Evolutionary conservation across 2,888 invertebrate genomes (phyloP).

Genomic region (Ophion obscuratus): DNA sequence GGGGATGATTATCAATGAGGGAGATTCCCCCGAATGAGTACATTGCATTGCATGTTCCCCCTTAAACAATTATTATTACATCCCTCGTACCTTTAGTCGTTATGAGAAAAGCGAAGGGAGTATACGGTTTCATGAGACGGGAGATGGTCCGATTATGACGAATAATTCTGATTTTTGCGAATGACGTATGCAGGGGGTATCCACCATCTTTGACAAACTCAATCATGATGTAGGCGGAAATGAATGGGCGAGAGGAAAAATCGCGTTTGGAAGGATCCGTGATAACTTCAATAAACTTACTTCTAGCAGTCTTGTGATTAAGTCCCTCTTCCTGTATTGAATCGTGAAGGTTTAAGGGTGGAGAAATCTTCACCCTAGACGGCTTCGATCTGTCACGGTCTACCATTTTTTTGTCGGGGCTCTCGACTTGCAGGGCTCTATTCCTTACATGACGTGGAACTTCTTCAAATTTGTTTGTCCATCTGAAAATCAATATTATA

Average conservation of each 20-base stretch:
- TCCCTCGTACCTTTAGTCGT: conserved; percentile 22
- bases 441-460: conserved; percentile 9
- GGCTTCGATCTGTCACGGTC: conserved; percentile 74
- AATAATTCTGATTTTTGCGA: conserved; percentile 31
- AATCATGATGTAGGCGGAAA: background rate
- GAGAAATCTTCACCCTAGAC: conserved; percentile 75
- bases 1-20: conserved; percentile 44
- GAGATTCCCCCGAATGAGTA: background rate
- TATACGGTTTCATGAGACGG: background rate
- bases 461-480: background rate
- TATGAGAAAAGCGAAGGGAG: background rate
- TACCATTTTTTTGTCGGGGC: conserved; percentile 68
- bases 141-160: background rate
- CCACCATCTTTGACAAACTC: background rate
- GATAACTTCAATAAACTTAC: conserved; percentile 75
- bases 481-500: background rate
- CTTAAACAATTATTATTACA: conserved; percentile 41
- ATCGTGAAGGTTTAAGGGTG: conserved; percentile 76
- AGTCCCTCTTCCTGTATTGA: conserved; percentile 77
- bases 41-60: conserved; percentile 1
- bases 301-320: conserved; percentile 80
- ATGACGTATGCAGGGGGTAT: background rate
- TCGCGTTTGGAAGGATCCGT: background rate
- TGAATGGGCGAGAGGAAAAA: conserved; percentile 4
- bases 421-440: background rate